phyloP scores from a whole-genome alignment of 1,140 invertebrate species.

The Cotesia chilonis region DNA sequence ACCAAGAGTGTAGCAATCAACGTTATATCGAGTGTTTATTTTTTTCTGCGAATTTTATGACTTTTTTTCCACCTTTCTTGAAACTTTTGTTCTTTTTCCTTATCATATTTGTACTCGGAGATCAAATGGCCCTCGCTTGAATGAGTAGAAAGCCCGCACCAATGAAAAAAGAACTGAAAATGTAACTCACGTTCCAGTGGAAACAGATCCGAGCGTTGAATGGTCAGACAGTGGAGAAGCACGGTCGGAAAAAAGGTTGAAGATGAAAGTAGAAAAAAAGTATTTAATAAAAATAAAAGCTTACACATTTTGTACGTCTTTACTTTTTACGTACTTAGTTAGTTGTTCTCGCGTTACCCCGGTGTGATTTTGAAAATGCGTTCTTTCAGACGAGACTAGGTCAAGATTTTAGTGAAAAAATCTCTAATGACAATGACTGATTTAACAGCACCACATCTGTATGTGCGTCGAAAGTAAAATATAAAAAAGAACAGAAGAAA shows the following conservation, averaged over 20 bases:
- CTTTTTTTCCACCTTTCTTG: background rate
- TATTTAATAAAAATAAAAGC: no score
- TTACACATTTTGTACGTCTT: no score
- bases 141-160: background rate
- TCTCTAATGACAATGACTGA: no score
- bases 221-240: conserved; percentile 24
- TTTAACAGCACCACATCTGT: no score
- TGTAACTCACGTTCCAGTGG: conserved; percentile 21
- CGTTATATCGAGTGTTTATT: conserved; percentile 1
- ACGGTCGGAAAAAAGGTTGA: background rate
- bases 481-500: no score
- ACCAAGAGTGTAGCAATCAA: conserved; percentile 2
- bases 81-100: conserved; percentile 15
- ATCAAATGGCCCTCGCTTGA: conserved; percentile 2
- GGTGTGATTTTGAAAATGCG: no score
- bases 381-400: no score
- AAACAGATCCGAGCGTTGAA: conserved; percentile 17
- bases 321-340: no score
- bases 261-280: no score
- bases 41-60: background rate
- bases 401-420: no score
- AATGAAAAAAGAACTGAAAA: conserved; percentile 15
- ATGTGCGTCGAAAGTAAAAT: no score
- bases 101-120: background rate
- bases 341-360: no score